phyloP scores from a whole-genome alignment of 2,888 invertebrate genomes.

The Noctua janthe region DNA sequence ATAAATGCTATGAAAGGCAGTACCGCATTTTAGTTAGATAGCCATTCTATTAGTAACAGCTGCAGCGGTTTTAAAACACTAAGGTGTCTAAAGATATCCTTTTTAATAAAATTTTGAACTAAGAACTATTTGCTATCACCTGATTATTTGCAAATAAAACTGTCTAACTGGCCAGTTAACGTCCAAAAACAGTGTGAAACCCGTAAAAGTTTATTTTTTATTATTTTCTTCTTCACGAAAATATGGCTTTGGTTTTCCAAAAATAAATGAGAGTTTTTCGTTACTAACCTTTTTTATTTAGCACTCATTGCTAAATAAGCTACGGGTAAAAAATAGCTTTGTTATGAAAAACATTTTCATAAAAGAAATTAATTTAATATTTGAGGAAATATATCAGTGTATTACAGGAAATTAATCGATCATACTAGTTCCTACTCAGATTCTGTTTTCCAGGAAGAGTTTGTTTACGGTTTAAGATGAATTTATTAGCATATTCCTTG shows the following conservation, averaged over 20 bases:
- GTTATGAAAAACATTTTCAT: neutral
- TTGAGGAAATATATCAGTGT: neutral
- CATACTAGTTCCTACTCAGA: neutral
- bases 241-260: neutral
- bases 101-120: too few relatives aligned
- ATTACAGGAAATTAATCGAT: neutral
- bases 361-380: too few relatives aligned
- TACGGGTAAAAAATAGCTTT: neutral
- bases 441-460: neutral
- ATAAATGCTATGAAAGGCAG: constrained; percentile 33
- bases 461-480: neutral
- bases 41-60: neutral
- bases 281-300: neutral
- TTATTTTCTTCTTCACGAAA: neutral
- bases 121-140: neutral
- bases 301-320: neutral
- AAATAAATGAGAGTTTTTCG: neutral
- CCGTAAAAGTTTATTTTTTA: neutral
- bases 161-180: neutral
- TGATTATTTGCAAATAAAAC: neutral
- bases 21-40: constrained; percentile 24
- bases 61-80: neutral
- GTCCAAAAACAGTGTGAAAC: neutral
- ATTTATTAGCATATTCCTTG: neutral
- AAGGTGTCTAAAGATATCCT: too few relatives aligned